Conservation (phyloP, 92 coral and sea anemone genomes). For the Heliopora coerulea region DNA sequence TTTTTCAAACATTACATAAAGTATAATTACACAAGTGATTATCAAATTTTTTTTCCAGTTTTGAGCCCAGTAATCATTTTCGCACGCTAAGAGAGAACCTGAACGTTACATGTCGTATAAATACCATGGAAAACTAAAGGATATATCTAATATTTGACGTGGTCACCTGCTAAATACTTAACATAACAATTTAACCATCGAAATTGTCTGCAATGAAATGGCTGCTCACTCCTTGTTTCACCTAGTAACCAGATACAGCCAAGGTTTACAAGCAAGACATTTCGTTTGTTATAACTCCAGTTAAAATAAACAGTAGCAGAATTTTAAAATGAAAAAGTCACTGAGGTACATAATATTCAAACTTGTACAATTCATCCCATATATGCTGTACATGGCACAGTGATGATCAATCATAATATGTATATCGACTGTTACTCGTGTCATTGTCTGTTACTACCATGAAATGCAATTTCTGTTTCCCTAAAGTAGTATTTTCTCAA, state of each 20-base stretch:
- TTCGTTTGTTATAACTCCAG: background rate
- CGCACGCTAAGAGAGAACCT: too few relatives aligned
- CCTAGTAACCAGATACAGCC: conserved; percentile 4
- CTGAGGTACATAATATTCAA: background rate
- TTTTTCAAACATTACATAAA: too few relatives aligned
- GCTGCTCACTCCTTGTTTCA: background rate
- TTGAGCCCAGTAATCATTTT: too few relatives aligned
- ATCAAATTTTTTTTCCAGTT: too few relatives aligned
- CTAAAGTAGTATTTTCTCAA: too few relatives aligned
- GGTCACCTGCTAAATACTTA: conserved; percentile 12
- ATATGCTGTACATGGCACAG: background rate
- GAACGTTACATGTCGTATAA: too few relatives aligned
- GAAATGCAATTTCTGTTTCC: too few relatives aligned
- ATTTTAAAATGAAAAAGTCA: background rate
- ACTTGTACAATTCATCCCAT: background rate
- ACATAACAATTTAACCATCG: conserved; percentile 8
- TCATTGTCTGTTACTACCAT: too few relatives aligned
- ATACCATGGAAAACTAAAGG: too few relatives aligned
- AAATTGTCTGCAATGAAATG: conserved; percentile 15
- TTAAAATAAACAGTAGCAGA: background rate
- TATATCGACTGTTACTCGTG: too few relatives aligned
- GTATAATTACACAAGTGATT: too few relatives aligned
- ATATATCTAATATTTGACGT: background rate
- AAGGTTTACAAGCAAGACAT: background rate
- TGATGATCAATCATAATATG: too few relatives aligned